Base-by-base conservation (phyloP, 1,140 invertebrate species). In the Trypoxylus dichotomus region DNA sequence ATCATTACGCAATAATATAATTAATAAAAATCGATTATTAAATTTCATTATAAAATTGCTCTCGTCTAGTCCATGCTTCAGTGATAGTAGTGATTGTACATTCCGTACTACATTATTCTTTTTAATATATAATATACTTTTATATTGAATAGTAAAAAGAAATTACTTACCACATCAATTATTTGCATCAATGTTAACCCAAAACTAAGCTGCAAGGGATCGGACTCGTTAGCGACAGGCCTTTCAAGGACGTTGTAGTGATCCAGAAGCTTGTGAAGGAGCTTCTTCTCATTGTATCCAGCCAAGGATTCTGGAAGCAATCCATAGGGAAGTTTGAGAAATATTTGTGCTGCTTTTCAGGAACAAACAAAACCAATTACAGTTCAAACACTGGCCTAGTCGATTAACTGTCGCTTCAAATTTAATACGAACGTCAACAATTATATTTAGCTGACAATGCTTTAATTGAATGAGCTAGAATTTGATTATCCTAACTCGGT, bases 141-240 rank as follows among this genome's bases (percentile, higher is more conserved):
- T n/a, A n/a, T n/a, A n/a, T n/a, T n/a, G n/a, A n/a, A n/a, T n/a
- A n/a, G n/a, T 42, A 42, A 11, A 42, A 42, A 42, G 11, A 63
- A n/a, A 19, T 77, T n/a, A 93, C 95, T 93, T 92, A 99, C 98
- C 92, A 99, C 97, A 90, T 99, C 98, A 88, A 99, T 99, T 88
- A 99, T 98, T 92, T 99, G 98, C 93, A 98, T 98, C 86, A 99
- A 93, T 84, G 96, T 98, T 87, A 99, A 93, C 86, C 97, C 97
- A 89, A 99, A 98, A 88, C 93, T 96, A 87, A 99, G 94, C 89
- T 95, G 92, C 83, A 99, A 92, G 83, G 97, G 94, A 85, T 98
- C 94, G 83, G 95, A 95, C 91, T 98, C 97, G 90, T 99, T 98
- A 85, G 93, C 92, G 84, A 99, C 97, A 76, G 98, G 98, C 97